Evolutionary conservation across 2,888 invertebrate genomes (phyloP).

Genomic region (Trilocha varians): DNA sequence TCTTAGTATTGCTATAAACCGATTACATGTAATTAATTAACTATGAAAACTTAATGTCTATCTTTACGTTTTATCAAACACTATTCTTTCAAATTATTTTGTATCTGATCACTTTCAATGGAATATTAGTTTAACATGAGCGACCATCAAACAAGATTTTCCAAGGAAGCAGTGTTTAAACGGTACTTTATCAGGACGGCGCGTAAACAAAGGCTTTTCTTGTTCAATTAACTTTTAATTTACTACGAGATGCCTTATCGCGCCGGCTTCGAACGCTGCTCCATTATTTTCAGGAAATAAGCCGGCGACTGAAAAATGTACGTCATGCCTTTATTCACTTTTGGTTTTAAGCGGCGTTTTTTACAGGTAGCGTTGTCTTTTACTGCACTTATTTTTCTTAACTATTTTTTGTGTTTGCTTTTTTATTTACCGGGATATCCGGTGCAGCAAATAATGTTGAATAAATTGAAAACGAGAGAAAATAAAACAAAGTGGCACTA

Average conservation of each 20-base stretch:
- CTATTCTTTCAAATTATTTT: too few relatives aligned
- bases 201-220: slow-evolving; percentile 39
- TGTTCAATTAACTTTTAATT: slow-evolving; percentile 50
- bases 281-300: slow-evolving; percentile 37
- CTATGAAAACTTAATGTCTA: too few relatives aligned
- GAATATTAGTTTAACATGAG: slow-evolving; percentile 1
- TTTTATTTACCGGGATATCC: too few relatives aligned
- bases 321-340: background rate
- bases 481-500: too few relatives aligned
- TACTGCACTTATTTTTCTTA: background rate
- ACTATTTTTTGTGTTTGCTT: background rate
- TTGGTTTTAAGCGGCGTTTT: background rate
- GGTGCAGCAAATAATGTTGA: too few relatives aligned
- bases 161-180: slow-evolving; percentile 29
- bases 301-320: slow-evolving; percentile 23
- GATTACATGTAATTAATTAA: too few relatives aligned
- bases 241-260: slow-evolving; percentile 31
- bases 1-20: too few relatives aligned
- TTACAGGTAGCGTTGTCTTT: background rate
- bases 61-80: too few relatives aligned
- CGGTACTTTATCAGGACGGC: slow-evolving; percentile 32
- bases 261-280: slow-evolving; percentile 19
- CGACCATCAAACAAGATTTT: background rate
- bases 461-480: too few relatives aligned
- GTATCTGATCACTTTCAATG: background rate